phyloP scores from a whole-genome alignment of 2,888 invertebrate genomes.

The Sinopyrophorus schimmeli region DNA sequence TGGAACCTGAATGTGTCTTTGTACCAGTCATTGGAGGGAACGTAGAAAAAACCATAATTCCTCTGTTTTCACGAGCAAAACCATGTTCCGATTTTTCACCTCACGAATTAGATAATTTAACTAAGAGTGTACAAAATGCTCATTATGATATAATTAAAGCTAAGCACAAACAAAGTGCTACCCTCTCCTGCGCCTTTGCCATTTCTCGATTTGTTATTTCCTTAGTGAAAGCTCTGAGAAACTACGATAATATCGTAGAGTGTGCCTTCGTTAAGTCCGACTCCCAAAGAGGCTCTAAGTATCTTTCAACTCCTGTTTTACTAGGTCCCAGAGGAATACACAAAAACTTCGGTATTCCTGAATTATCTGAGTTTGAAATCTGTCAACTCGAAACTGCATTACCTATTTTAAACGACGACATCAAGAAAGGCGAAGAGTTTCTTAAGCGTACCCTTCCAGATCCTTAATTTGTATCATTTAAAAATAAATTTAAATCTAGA shows the following conservation, averaged over 20 bases:
- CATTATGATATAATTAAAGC: constrained; percentile 67
- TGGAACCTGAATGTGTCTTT: constrained; percentile 66
- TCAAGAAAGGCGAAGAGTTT: constrained; percentile 45
- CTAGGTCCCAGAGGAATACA: constrained; percentile 48
- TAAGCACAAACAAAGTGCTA: constrained; percentile 62
- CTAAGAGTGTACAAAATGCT: constrained; percentile 58
- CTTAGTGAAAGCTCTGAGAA: constrained; percentile 58
- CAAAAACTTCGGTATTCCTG: constrained; percentile 50
- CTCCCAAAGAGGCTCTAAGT: constrained; percentile 46
- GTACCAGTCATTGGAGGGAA: constrained; percentile 82
- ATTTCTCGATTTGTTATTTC: constrained; percentile 64
- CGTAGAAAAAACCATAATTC: constrained; percentile 73
- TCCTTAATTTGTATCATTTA: too few relatives aligned
- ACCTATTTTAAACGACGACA: constrained; percentile 43
- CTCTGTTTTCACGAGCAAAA: constrained; percentile 72
- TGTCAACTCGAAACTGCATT: constrained; percentile 49
- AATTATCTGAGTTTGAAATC: constrained; percentile 47
- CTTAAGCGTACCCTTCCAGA: too few relatives aligned
- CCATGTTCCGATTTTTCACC: constrained; percentile 53
- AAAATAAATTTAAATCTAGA: too few relatives aligned
- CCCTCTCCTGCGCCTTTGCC: constrained; percentile 67
- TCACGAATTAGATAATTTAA: constrained; percentile 18
- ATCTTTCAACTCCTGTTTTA: constrained; percentile 48
- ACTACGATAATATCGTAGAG: constrained; percentile 48
- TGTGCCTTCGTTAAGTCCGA: constrained; percentile 49